Base-by-base conservation (phyloP, 1,140 invertebrate species). In the Microplitis demolitor region DNA sequence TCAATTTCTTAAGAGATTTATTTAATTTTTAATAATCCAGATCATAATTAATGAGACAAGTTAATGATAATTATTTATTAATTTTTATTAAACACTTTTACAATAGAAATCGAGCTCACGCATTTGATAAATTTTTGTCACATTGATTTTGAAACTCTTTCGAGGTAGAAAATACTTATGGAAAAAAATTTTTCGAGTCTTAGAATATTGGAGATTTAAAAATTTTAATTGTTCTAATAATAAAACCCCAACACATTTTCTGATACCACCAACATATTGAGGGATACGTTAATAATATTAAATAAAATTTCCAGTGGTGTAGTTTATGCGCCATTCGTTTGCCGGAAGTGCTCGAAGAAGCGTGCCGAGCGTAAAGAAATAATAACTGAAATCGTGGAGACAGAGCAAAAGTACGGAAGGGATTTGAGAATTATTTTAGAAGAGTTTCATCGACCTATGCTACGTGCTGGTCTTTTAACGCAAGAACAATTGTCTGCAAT, bases 321-420 rank as follows among this genome's bases (percentile, higher is more conserved):
- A 34, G 88, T 92, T 78, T 94, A 91, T 77, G 90, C 92, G n/a
- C 92, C 93, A 1, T 85, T 95, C 66, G 92, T 97, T 5, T 98
- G 96, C 87, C 89, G 93, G 72, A 95, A 96, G 81, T 98, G 96
- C 84, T 89, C 91, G 56, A 96, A 96, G 79, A 94, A 94, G 81
- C 89, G 96, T 69, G 91, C 92, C 0, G 96, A 99, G 82, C 90
- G 96, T 50, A 96, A 96, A 80, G 96, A 98, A 88, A 98, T 97
- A 16, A 95, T 99, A 62, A 94, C 93, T 1, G 97, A 99, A 88
- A 97, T 98, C 73, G 94, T 97, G 3, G 97, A 98, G 84, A 98
- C 97, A 1, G 97, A 99, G 88, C 92, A 97, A 77, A 98, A 97
- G 82, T 98, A 98, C 82, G 96, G 96, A 2, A 88, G 96, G 76